Percentiles rank a stretch among this genome's conserved stretches.
phyloP scores from a whole-genome alignment of 2,797 vertebrate species.

The Podargus strigoides region DNA sequence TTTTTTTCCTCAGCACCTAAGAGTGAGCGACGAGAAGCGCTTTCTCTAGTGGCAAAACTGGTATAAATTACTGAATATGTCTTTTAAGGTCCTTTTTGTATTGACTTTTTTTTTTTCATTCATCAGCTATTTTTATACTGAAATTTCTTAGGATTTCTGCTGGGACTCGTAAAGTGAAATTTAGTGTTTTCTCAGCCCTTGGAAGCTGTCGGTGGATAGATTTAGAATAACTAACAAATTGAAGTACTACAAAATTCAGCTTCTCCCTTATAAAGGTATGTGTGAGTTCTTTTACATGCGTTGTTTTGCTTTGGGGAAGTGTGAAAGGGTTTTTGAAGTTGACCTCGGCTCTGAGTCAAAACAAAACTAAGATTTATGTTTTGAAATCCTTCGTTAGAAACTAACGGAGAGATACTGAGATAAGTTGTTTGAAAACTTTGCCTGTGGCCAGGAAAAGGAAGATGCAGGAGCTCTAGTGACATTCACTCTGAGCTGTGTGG shows the following conservation, averaged over 20 bases:
- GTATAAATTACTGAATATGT: not conserved
- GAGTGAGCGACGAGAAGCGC: not conserved
- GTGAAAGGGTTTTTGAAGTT: not conserved
- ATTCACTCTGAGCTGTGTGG: not conserved
- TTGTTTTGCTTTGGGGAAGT: not conserved
- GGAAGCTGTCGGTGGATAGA: not conserved
- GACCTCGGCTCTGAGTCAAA: not conserved
- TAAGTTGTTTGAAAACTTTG: not conserved
- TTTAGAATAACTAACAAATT: not conserved
- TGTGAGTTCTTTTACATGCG: not conserved
- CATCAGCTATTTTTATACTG: not conserved
- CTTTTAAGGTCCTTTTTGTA: not conserved
- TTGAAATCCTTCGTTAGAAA: not conserved
- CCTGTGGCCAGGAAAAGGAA: not conserved
- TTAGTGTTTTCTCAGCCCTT: not conserved
- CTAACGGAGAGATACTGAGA: not conserved
- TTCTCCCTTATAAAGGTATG: accelerated
- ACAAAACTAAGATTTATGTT: not conserved
- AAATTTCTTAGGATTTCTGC: not conserved
- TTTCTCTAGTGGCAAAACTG: not conserved
- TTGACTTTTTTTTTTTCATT: not conserved
- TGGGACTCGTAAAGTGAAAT: not conserved
- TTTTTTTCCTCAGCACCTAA: not conserved
- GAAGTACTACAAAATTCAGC: not conserved
- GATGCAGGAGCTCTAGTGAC: not conserved